These are phyloP conservation scores for Lytechinus variegatus DNA, from an alignment of 35 echinoderm and acorn worm genomes.

Conservation along the genomic window DNA sequence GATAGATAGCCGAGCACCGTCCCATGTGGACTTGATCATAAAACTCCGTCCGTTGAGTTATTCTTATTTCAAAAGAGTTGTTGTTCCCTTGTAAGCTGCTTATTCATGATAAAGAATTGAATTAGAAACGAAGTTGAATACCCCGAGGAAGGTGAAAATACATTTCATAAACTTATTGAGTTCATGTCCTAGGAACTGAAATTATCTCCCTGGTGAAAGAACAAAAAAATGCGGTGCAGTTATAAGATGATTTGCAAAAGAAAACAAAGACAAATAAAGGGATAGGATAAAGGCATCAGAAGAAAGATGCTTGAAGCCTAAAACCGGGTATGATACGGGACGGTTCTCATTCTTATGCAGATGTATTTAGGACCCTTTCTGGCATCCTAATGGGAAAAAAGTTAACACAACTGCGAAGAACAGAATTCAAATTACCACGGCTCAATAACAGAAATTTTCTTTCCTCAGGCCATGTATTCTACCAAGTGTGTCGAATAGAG, in stretches of 20 bases:
- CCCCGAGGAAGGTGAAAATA: neutral
- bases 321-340: neutral
- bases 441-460: conserved; percentile 24
- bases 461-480: conserved; percentile 37
- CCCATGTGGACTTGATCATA: neutral
- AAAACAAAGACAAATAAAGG: neutral
- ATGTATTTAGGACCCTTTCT: neutral
- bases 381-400: conserved; percentile 14
- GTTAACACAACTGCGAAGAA: conserved; percentile 46
- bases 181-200: neutral
- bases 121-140: neutral
- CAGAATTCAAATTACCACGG: conserved; percentile 51
- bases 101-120: conserved; percentile 15
- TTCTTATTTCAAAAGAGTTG: neutral
- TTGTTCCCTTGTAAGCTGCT: neutral
- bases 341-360: conserved; percentile 19
- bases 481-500: conserved; percentile 19
- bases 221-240: neutral
- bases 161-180: neutral
- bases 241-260: neutral
- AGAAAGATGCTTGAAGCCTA: neutral
- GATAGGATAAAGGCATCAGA: neutral
- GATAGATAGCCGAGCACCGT: neutral
- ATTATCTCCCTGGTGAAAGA: neutral
- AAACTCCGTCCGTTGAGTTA: neutral